phyloP scores from a whole-genome alignment of 2,888 invertebrate genomes.

The Cordilura impudica region DNA sequence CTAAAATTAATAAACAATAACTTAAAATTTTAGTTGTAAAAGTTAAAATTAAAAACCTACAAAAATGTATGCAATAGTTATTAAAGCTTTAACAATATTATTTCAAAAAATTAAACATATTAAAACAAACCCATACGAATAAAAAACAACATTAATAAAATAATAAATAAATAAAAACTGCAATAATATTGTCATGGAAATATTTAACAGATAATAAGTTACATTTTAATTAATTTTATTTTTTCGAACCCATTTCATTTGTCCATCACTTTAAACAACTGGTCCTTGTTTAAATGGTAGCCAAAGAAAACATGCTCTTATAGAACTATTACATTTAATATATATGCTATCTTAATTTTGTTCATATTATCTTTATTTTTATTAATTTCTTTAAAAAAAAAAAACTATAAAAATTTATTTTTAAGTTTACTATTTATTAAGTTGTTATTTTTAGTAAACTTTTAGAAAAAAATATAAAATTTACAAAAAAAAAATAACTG shows the following conservation, averaged over 20 bases:
- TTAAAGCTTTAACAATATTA: constrained; percentile 57
- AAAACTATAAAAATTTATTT: not conserved
- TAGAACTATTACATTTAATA: not conserved
- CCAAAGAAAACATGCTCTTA: not conserved
- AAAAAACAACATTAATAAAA: not conserved
- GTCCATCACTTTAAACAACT: not conserved
- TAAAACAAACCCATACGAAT: not conserved
- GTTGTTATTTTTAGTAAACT: constrained; percentile 40
- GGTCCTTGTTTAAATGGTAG: constrained; percentile 1
- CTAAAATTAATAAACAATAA: constrained; percentile 8
- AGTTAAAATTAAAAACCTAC: not conserved
- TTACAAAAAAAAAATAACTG: constrained; percentile 24
- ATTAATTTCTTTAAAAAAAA: not conserved
- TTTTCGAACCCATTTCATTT: too few species aligned
- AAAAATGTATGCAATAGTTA: constrained; percentile 47
- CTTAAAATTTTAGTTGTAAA: constrained; percentile 36
- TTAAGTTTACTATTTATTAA: constrained; percentile 51
- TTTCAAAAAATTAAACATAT: constrained; percentile 22
- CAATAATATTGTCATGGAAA: not conserved
- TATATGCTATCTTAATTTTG: too few species aligned
- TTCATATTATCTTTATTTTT: not conserved
- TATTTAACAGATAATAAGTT: not conserved
- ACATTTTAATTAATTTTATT: too few species aligned
- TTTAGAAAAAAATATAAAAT: constrained; percentile 16
- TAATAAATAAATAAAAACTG: not conserved